phyloP scores from a whole-genome alignment of 2,113 vertebrate species.

The Etheostoma spectabile region DNA sequence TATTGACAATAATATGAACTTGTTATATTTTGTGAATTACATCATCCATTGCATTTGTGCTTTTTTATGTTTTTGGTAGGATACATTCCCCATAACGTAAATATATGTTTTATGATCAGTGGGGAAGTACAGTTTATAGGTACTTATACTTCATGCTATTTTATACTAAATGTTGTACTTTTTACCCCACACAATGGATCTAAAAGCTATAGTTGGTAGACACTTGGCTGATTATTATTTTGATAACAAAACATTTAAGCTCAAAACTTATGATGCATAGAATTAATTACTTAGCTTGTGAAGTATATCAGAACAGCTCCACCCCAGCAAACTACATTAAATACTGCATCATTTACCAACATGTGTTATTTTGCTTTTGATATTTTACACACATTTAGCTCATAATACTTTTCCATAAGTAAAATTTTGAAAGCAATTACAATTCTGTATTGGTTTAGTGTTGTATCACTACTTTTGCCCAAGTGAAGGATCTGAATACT shows the following conservation, averaged over 20 bases:
- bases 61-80: neutral
- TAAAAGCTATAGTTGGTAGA: neutral
- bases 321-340: neutral
- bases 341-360: no score
- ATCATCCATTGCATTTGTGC: neutral
- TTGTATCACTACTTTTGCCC: neutral
- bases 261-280: neutral
- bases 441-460: neutral
- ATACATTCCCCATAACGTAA: neutral
- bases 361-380: neutral
- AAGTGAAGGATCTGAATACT: neutral
- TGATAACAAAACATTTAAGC: neutral
- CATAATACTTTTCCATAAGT: neutral
- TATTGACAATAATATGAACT: constrained; percentile 2
- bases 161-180: neutral
- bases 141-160: neutral
- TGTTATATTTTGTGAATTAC: neutral
- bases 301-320: neutral
- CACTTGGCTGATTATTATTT: neutral
- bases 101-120: neutral
- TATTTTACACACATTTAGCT: neutral
- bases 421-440: neutral
- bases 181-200: neutral
- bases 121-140: neutral
- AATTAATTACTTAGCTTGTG: neutral